Base-by-base conservation (phyloP, 2,797 vertebrate genomes). In the Poeciliopsis infans region DNA sequence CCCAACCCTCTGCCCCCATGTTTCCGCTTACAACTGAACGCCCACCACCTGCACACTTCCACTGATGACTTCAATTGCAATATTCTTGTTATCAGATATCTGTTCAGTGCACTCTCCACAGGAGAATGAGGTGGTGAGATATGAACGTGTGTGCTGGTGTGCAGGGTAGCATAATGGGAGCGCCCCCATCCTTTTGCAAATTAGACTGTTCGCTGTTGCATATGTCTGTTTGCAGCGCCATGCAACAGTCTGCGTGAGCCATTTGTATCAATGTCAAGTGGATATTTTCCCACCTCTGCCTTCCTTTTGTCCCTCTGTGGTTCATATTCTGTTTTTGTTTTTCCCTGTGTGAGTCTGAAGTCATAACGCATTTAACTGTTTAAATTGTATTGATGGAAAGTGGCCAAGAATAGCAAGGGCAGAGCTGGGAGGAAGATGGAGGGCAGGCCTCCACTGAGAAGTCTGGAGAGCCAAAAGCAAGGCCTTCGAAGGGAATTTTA, bases 131-230 rank as follows among this genome's bases (percentile, higher is more conserved):
- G 89, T 89, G 80, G 74, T 83, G 77, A 84, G 83, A 87, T 86
- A 81, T 76, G 49, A 76, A 53, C 46, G 47, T 70, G 73, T 79
- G 61, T 79, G 77, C 90, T 86, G 92, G 88, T 91, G 91, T 86
- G 87, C 86, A 87, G 78, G 79, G 89, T 91, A 83, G 79, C 66
- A 76, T 89, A 92, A 93, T 93, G 82, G 82, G 86, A 82, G 61
- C 75, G 59, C 68, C 74, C 39, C 82, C 84, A 83, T 88, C 77
- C 59, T 59, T 80, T 80, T 78, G 77, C 80, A 89, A 91, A 92
- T 91, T 71, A 85, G 53, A 61, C 28, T 80, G 85, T 88, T 82
- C 88, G 75, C 72, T 84, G 81, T 84, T 85, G 87, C 83, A 84
- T 83, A 75, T 80, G 77, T 74, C 51, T 81, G 76, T 81, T 86